Evolutionary conservation across 92 coral and sea anemone genomes (phyloP), one percentile per base, ranked within the genome.

Genomic region (Palythoa heliodiscus): DNA sequence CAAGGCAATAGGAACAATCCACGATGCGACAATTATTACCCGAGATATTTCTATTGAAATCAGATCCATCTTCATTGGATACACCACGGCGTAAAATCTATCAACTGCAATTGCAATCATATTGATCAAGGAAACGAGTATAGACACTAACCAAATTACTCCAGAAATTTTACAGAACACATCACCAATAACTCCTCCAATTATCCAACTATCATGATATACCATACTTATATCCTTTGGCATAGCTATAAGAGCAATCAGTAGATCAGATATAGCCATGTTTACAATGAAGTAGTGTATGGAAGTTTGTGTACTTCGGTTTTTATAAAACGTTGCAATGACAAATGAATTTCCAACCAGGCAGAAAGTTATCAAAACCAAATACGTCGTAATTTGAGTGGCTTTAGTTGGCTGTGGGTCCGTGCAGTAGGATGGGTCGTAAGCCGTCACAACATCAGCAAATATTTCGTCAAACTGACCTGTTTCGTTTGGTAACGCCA

Each of bases 301-400:
- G 61, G 78, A 6, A 23, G 58, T 48, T 14, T 24, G 52, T 15
- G 23, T 37, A 50, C 16, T 20, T 50, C 23, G 52, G 24, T 50
- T 75, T 75, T 39, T 52, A 63, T 75, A 75, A 58, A 75, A 75
- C 52, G 55, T 35, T 8, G 66, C 64, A 3, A 75, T 10, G 16
- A 75, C 63, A 9, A 75, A 7, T n/a, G 23, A 52, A 75, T 75
- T 75, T 25, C 79, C 79, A 2, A 75, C 8, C 37, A 75, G 63
- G 12, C 35, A 29, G 35, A 29, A 29, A 29, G 1, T 29, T 1
- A 29, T 29, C 35, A 29, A 29, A 29, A 29, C 35, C 35, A 29
- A 29, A 29, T 29, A 29, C 1, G 35, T 29, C 35, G 35, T 29
- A 29, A 29, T 29, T 29, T 29, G 35, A 29, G 35, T 1, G 35